Evolutionary conservation across 2,113 vertebrate genomes (phyloP).

Genomic region (Ciconia maguari): DNA sequence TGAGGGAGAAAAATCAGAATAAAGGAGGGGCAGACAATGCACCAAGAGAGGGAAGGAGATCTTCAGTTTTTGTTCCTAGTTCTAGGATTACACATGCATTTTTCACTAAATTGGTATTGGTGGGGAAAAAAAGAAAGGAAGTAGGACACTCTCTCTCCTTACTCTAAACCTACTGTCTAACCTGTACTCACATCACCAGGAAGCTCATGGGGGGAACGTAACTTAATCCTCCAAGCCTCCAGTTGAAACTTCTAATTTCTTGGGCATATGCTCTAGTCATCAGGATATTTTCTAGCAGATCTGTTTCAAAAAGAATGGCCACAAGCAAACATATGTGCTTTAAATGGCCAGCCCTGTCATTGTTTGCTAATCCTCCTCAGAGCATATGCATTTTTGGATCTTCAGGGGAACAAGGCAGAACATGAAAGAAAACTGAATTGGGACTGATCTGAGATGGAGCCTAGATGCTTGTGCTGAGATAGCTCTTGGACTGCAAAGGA

Average conservation of each 20-base stretch:
- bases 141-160: neutral
- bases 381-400: fast-evolving
- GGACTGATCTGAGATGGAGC: neutral
- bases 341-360: neutral
- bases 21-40: neutral
- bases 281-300: neutral
- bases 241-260: neutral
- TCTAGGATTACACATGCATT: neutral
- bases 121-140: neutral
- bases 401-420: neutral
- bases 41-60: neutral
- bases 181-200: neutral
- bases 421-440: neutral
- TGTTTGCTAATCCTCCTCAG: neutral
- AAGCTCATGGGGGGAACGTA: neutral
- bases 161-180: neutral
- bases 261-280: neutral
- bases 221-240: neutral
- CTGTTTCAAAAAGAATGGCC: neutral
- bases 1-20: neutral
- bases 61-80: neutral
- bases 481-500: neutral
- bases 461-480: neutral
- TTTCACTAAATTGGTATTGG: neutral
- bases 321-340: neutral